A percentile compares a stretch with the other conserved stretches of the same genome.
Conservation (phyloP, 2,888 invertebrate genomes). For the Eugnorisma glareosa region DNA sequence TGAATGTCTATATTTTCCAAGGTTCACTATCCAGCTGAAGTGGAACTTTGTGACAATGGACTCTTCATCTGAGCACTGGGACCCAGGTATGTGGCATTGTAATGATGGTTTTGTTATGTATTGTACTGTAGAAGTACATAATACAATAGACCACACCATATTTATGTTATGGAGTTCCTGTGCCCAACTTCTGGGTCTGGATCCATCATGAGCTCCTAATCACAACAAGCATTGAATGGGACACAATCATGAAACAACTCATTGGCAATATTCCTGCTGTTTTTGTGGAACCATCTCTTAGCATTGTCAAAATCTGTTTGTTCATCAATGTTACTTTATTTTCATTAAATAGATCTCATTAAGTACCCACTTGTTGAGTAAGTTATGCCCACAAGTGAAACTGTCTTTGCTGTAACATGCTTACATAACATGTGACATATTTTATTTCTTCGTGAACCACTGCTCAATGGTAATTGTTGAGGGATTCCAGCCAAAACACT, state of each 20-base stretch:
- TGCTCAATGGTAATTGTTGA: neutral
- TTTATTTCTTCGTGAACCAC: neutral
- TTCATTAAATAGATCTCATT: slow-evolving; percentile 14
- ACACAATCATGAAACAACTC: neutral
- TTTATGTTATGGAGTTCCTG: neutral
- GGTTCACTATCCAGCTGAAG: slow-evolving; percentile 41
- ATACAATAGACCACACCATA: neutral
- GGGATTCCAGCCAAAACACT: neutral
- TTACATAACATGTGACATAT: slow-evolving; percentile 1
- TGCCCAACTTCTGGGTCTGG: neutral
- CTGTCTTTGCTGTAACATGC: neutral
- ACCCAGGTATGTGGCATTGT: slow-evolving; percentile 79
- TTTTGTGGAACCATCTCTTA: neutral
- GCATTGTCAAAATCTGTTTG: neutral
- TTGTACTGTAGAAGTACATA: neutral
- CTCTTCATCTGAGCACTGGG: slow-evolving; percentile 83
- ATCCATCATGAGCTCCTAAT: neutral
- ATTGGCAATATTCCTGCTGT: neutral
- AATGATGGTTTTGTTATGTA: slow-evolving; percentile 10
- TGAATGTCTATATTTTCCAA: slow-evolving; percentile 54
- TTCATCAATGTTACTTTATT: neutral
- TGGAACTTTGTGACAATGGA: slow-evolving; percentile 79
- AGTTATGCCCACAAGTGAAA: neutral
- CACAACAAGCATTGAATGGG: neutral
- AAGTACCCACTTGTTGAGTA: slow-evolving; percentile 8